These are phyloP conservation scores for Bellardia pandia DNA, from an alignment of 2,888 invertebrate genomes.

Conservation along the genomic window DNA sequence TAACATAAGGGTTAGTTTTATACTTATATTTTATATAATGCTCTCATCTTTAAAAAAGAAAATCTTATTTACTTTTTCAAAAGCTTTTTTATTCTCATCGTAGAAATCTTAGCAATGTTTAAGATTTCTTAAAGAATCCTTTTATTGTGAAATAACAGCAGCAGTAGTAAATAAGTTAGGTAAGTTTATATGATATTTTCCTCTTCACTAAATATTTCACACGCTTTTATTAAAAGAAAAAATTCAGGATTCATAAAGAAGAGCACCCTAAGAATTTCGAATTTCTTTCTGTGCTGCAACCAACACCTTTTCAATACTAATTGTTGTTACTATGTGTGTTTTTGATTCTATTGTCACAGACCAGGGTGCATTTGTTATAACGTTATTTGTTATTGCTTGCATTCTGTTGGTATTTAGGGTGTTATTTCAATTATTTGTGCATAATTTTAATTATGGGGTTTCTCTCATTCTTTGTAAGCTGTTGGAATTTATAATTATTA, in stretches of 20 bases:
- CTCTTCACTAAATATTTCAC: conserved; percentile 50
- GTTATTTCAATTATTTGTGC: conserved; percentile 51
- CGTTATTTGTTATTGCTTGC: conserved; percentile 39
- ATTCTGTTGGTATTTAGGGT: conserved; percentile 37
- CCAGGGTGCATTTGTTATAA: conserved; percentile 55
- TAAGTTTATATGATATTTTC: background rate
- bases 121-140: conserved; percentile 12
- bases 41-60: background rate
- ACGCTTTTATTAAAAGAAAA: conserved; percentile 35
- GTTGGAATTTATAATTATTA: conserved; percentile 56
- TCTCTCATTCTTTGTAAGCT: background rate
- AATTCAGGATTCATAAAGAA: background rate
- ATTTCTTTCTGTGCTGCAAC: conserved; percentile 8
- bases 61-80: background rate
- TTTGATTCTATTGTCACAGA: background rate
- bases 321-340: conserved; percentile 10
- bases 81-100: background rate
- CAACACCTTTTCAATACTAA: conserved; percentile 29
- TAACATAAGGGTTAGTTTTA: conserved; percentile 33
- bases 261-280: conserved; percentile 41
- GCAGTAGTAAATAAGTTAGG: conserved; percentile 2
- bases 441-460: conserved; percentile 57
- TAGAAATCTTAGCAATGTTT: conserved; percentile 19
- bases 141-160: background rate
- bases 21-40: conserved; percentile 4